phyloP scores from a whole-genome alignment of 1,140 invertebrate species.

The Lepidotrigona ventralis region DNA sequence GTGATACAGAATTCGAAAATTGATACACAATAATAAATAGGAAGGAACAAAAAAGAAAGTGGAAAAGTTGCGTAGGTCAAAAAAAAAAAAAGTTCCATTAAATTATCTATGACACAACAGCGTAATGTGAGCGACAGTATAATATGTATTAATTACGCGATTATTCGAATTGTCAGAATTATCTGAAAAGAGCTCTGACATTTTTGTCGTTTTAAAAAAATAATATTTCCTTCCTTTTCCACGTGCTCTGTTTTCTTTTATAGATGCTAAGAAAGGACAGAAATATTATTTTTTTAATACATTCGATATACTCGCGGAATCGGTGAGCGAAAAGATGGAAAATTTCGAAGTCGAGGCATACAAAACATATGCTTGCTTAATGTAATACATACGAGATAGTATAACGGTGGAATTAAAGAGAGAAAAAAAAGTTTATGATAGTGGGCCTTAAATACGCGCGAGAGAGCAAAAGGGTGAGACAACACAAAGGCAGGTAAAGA shows the following conservation, averaged over 20 bases:
- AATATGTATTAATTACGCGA: slow-evolving; percentile 51
- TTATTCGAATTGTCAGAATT: not conserved
- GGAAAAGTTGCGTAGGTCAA: slow-evolving; percentile 1
- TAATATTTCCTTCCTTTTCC: too few relatives aligned
- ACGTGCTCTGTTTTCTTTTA: not conserved
- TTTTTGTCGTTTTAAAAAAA: not conserved
- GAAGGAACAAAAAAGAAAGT: not conserved
- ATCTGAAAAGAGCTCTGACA: not conserved
- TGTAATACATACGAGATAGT: slow-evolving; percentile 51
- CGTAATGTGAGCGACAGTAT: slow-evolving; percentile 60
- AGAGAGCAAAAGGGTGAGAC: slow-evolving; percentile 47
- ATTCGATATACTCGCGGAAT: not conserved
- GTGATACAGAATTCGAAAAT: not conserved
- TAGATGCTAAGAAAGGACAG: not conserved
- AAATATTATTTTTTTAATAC: not conserved
- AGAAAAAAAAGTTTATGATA: slow-evolving; percentile 49
- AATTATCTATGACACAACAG: slow-evolving; percentile 68
- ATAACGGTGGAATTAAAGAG: slow-evolving; percentile 39
- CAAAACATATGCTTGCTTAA: slow-evolving; percentile 61
- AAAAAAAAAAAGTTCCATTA: slow-evolving; percentile 51
- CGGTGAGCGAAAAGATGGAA: not conserved
- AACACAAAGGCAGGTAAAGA: slow-evolving; percentile 57
- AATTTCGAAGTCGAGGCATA: slow-evolving; percentile 49
- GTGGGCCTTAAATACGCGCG: slow-evolving; percentile 62
- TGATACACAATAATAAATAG: slow-evolving; percentile 2